phyloP scores from a whole-genome alignment of 2,797 vertebrate species.

The Squalus acanthias region DNA sequence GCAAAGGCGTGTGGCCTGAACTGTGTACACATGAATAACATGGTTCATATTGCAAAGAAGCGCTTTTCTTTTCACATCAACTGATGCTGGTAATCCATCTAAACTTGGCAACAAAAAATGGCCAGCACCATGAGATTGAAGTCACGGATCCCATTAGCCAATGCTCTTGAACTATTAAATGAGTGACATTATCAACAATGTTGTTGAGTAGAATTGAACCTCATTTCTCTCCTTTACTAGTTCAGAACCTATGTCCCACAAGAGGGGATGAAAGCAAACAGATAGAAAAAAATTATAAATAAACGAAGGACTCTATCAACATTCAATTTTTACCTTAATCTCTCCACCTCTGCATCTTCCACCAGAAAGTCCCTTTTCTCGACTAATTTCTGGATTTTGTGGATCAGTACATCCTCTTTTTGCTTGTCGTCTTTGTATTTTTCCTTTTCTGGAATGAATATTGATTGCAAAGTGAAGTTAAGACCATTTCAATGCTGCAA shows the following conservation, averaged over 20 bases:
- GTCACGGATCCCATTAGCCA: background rate
- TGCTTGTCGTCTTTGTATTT: constrained; percentile 80
- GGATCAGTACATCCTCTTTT: constrained; percentile 85
- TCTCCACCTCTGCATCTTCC: constrained; percentile 92
- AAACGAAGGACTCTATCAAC: background rate
- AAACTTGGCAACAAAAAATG: background rate
- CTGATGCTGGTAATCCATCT: background rate
- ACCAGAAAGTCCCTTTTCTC: constrained; percentile 97
- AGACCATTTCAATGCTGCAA: too few species aligned
- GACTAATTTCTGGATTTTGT: constrained; percentile 92
- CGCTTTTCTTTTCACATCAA: background rate
- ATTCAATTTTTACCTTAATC: constrained; percentile 72
- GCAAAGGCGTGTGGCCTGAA: background rate
- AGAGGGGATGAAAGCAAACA: background rate
- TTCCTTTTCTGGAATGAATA: constrained; percentile 70
- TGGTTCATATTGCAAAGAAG: background rate
- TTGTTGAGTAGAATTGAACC: background rate
- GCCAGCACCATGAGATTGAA: background rate
- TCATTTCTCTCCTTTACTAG: background rate
- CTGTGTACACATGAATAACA: background rate
- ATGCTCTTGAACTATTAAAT: background rate
- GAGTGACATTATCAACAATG: background rate
- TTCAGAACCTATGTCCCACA: background rate
- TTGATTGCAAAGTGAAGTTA: background rate
- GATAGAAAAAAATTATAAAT: background rate